These are phyloP conservation scores for Lamproptera curius DNA, from an alignment of 2,888 invertebrate genomes.

Conservation along the genomic window DNA sequence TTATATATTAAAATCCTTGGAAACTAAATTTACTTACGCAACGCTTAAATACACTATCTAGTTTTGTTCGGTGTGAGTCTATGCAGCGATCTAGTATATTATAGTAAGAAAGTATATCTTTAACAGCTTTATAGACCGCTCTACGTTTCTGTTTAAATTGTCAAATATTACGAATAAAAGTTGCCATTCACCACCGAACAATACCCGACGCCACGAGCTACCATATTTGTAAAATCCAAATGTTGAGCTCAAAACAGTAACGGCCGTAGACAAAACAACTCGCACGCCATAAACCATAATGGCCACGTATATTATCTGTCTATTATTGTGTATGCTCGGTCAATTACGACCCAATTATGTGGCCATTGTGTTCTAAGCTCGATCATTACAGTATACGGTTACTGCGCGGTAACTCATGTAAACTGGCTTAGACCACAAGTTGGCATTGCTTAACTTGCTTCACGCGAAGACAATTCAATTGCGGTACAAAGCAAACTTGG, in stretches of 20 bases:
- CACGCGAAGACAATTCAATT: constrained; percentile 13
- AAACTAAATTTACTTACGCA: too few relatives aligned
- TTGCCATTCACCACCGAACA: neutral
- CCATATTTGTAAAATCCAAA: constrained; percentile 2
- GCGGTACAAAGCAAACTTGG: neutral
- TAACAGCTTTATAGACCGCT: too few relatives aligned
- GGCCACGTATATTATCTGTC: constrained; percentile 28
- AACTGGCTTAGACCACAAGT: constrained; percentile 9
- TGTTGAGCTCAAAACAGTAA: constrained; percentile 13
- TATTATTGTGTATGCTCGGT: constrained; percentile 32
- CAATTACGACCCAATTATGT: constrained; percentile 35
- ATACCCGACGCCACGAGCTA: neutral
- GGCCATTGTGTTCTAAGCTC: constrained; percentile 28
- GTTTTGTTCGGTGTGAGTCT: too few relatives aligned
- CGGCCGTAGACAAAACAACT: constrained; percentile 24
- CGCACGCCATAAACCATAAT: constrained; percentile 30
- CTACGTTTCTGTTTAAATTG: too few relatives aligned
- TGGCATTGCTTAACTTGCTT: constrained; percentile 10
- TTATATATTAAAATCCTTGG: too few relatives aligned
- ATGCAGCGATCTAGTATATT: too few relatives aligned
- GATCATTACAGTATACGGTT: constrained; percentile 27
- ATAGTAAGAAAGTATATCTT: too few relatives aligned
- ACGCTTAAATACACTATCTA: too few relatives aligned
- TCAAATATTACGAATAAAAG: too few relatives aligned
- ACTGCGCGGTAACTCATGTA: constrained; percentile 7